Percentiles rank a stretch among this genome's conserved stretches.
phyloP scores from a whole-genome alignment of 2,113 vertebrate species.

The Mixornis gularis region DNA sequence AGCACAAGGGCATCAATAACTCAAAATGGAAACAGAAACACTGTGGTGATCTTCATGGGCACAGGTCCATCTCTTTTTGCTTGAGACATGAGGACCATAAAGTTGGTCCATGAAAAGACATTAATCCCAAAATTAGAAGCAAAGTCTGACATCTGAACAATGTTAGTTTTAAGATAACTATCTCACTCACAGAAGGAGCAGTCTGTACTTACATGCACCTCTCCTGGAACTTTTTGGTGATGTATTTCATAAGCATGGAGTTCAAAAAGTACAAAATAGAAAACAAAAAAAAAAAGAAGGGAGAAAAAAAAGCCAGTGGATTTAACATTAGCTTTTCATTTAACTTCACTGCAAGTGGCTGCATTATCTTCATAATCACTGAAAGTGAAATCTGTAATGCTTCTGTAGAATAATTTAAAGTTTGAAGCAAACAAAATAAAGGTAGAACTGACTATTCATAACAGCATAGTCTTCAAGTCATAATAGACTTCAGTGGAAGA shows the following conservation, averaged over 20 bases:
- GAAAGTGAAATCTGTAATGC: neutral
- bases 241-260: slow-evolving; percentile 22
- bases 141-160: neutral
- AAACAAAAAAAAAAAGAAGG: neutral
- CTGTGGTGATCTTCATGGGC: neutral
- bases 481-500: neutral
- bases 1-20: neutral
- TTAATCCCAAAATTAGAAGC: neutral
- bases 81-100: neutral
- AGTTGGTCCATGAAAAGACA: neutral
- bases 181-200: slow-evolving; percentile 22
- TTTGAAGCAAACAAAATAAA: slow-evolving; percentile 40
- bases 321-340: neutral
- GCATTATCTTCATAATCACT: neutral
- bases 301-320: neutral
- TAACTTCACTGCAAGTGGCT: neutral
- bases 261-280: slow-evolving; percentile 12
- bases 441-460: slow-evolving; percentile 1
- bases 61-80: neutral
- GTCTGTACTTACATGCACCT: neutral
- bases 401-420: slow-evolving; percentile 13
- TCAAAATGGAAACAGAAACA: neutral
- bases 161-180: neutral
- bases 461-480: neutral
- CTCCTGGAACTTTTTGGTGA: slow-evolving; percentile 21